These are phyloP conservation scores for Cantharis lateralis DNA, from an alignment of 2,888 invertebrate species.

Conservation along the genomic window DNA sequence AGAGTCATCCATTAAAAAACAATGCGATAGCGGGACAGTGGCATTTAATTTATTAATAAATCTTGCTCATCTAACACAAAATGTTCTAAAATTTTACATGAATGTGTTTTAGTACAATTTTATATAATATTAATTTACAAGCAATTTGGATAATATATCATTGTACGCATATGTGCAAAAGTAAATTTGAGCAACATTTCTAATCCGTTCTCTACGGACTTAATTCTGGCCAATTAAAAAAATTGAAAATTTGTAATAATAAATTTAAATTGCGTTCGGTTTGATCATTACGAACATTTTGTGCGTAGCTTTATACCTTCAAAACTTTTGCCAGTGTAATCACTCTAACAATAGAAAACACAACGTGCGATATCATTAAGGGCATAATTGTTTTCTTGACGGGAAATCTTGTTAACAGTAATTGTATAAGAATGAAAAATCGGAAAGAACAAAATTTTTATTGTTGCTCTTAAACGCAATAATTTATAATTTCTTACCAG, in stretches of 20 bases:
- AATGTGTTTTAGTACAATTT: neutral
- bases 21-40: neutral
- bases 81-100: neutral
- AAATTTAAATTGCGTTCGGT: neutral
- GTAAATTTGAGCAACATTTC: neutral
- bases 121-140: neutral
- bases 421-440: neutral
- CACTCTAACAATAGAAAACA: neutral
- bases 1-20: neutral
- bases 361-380: neutral
- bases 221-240: too few relatives aligned
- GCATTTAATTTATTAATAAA: slow-evolving; percentile 11
- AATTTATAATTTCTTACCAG: neutral
- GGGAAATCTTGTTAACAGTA: neutral
- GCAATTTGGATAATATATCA: neutral
- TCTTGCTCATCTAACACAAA: slow-evolving; percentile 7
- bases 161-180: neutral
- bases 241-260: too few relatives aligned
- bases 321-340: neutral
- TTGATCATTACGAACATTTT: neutral
- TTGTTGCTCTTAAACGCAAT: neutral
- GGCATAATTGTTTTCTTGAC: neutral
- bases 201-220: too few relatives aligned
- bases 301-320: neutral
- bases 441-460: neutral